Percentiles rank a stretch among this genome's conserved stretches.
These are phyloP conservation scores for Drosophila sordidula DNA, from an alignment of 2,888 invertebrate species.

Conservation along the genomic window DNA sequence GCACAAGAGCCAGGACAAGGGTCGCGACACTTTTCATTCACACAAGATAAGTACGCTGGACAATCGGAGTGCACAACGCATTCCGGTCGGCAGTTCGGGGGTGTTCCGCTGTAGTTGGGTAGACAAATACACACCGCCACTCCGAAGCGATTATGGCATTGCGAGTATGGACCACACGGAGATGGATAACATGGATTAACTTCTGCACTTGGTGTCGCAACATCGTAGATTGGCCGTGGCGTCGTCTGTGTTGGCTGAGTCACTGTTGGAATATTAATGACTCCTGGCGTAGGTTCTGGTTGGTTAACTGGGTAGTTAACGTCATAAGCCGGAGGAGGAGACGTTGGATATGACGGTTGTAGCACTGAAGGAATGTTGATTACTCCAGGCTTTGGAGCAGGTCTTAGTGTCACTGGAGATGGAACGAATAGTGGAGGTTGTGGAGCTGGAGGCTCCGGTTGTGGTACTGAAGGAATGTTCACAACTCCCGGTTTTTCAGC, in stretches of 20 bases:
- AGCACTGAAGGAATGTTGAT: conserved; percentile 15
- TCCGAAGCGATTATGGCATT: conserved; percentile 89
- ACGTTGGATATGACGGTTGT: conserved; percentile 69
- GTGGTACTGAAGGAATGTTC: conserved; percentile 38
- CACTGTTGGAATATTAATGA: conserved; percentile 53
- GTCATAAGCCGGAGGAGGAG: conserved; percentile 46
- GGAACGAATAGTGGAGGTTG: conserved; percentile 22
- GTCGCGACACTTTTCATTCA: conserved; percentile 89
- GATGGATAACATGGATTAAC: conserved; percentile 87
- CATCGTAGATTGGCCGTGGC: conserved; percentile 41
- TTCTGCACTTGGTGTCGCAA: conserved; percentile 40
- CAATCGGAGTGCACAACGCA: conserved; percentile 87
- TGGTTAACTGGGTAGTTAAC: conserved; percentile 51
- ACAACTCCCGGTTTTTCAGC: conserved; percentile 28
- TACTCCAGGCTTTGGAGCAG: neutral
- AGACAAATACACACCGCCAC: conserved; percentile 87
- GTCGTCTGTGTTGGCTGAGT: conserved; percentile 22
- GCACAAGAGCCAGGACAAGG: conserved; percentile 91
- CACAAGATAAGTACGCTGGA: conserved; percentile 87
- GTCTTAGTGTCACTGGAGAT: conserved; percentile 1
- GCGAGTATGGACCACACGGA: conserved; percentile 89
- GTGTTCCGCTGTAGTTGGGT: conserved; percentile 87
- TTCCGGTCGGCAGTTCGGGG: conserved; percentile 87
- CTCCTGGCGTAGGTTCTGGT: conserved; percentile 23
- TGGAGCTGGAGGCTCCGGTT: conserved; percentile 7